These are phyloP conservation scores for Leucophenga maculata DNA, from an alignment of 2,888 invertebrate species.

Conservation along the genomic window DNA sequence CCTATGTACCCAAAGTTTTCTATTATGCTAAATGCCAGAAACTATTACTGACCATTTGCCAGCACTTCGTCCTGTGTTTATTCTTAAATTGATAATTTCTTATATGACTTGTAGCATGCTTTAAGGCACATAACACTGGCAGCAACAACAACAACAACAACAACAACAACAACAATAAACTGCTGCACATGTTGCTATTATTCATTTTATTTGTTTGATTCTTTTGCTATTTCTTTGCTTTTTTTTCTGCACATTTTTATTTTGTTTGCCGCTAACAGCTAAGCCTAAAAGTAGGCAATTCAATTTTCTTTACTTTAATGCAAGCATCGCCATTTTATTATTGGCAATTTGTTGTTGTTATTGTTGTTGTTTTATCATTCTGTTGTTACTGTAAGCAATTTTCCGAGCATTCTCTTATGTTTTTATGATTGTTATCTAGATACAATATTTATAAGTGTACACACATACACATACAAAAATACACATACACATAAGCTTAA, in stretches of 20 bases:
- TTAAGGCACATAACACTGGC: too few relatives aligned
- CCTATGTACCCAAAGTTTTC: too few relatives aligned
- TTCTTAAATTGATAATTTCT: conserved; percentile 62
- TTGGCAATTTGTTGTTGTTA: neutral
- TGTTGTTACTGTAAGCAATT: neutral
- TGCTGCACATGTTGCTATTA: conserved; percentile 30
- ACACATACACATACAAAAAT: too few relatives aligned
- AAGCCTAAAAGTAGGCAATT: conserved; percentile 19
- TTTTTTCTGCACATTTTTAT: neutral
- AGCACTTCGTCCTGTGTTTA: too few relatives aligned
- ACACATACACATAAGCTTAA: too few relatives aligned
- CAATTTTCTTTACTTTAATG: neutral
- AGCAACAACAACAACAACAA: too few relatives aligned
- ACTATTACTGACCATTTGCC: too few relatives aligned
- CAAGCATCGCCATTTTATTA: neutral
- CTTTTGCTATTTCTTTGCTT: neutral
- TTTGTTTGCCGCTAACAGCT: neutral
- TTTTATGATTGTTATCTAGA: too few relatives aligned
- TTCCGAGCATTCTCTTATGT: neutral
- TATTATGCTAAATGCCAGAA: too few relatives aligned
- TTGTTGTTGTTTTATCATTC: neutral
- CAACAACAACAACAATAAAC: conserved; percentile 45
- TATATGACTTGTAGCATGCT: conserved; percentile 50
- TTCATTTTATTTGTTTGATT: conserved; percentile 1
- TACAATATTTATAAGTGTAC: too few relatives aligned